Evolutionary conservation across 2,113 vertebrate species (phyloP).

Genomic region (Cygnus atratus): DNA sequence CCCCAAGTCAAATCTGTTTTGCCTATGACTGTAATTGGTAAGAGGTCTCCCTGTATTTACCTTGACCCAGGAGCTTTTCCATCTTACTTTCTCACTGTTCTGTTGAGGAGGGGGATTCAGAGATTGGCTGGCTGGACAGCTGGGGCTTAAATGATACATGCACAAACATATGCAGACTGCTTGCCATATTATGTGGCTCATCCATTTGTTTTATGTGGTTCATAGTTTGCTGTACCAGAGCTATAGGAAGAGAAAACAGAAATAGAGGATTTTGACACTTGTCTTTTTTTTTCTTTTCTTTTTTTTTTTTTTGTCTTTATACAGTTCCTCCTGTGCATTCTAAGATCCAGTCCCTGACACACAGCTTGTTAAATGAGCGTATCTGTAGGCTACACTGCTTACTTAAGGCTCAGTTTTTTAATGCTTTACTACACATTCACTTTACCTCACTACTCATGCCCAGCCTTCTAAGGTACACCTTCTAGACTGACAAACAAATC

Average conservation of each 20-base stretch:
- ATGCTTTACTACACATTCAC: not conserved
- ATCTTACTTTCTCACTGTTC: not conserved
- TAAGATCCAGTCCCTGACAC: not conserved
- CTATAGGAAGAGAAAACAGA: not conserved
- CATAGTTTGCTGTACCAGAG: not conserved
- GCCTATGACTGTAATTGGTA: not conserved
- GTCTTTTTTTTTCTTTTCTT: accelerated
- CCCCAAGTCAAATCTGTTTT: not conserved
- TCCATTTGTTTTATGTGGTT: not conserved
- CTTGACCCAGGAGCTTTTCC: not conserved
- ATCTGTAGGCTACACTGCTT: not conserved
- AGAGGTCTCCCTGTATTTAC: not conserved
- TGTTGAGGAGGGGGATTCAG: not conserved
- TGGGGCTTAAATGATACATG: too few species aligned
- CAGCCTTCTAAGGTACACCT: not conserved
- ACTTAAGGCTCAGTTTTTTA: not conserved
- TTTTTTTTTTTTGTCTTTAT: not conserved
- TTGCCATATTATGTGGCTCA: not conserved
- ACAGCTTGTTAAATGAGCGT: not conserved
- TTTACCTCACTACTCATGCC: not conserved
- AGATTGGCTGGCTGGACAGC: not conserved
- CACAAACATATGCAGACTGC: not conserved
- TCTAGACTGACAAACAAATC: not conserved
- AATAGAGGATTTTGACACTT: not conserved
- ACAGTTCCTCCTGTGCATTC: not conserved